phyloP scores from a whole-genome alignment of 2,797 vertebrate genomes.

The Cheirogaleus major region DNA sequence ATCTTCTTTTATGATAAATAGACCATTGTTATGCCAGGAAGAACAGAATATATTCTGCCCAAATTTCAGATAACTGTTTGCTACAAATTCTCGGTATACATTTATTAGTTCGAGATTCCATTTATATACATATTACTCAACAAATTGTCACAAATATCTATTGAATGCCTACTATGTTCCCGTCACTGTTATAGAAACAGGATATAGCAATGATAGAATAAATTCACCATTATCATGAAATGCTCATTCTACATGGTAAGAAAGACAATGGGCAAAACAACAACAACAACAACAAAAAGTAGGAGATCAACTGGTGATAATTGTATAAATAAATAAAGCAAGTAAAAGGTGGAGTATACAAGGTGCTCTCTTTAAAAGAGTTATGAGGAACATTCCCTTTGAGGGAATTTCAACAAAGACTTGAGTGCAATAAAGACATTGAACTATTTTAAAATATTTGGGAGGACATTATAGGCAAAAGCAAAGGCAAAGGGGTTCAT shows the following conservation, averaged over 20 bases:
- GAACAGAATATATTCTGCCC: background rate
- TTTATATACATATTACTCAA: background rate
- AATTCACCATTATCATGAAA: background rate
- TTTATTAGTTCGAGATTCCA: conserved; percentile 37
- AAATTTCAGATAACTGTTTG: background rate
- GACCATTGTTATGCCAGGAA: background rate
- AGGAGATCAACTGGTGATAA: background rate
- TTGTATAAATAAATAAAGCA: background rate
- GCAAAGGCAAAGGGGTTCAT: background rate
- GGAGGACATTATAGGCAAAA: background rate
- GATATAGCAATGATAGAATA: background rate
- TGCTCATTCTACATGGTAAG: background rate
- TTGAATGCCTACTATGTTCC: background rate
- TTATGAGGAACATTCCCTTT: background rate
- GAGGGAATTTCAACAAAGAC: background rate
- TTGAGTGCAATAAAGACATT: background rate
- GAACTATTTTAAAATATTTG: background rate
- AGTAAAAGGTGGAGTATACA: background rate
- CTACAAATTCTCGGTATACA: background rate
- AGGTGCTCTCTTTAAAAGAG: background rate
- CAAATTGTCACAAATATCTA: background rate
- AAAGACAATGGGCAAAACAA: background rate
- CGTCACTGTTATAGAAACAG: background rate
- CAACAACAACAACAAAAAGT: background rate
- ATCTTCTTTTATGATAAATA: background rate